phyloP scores from a whole-genome alignment of 1,140 invertebrate genomes.

The Bursaphelenchus mucronatus region DNA sequence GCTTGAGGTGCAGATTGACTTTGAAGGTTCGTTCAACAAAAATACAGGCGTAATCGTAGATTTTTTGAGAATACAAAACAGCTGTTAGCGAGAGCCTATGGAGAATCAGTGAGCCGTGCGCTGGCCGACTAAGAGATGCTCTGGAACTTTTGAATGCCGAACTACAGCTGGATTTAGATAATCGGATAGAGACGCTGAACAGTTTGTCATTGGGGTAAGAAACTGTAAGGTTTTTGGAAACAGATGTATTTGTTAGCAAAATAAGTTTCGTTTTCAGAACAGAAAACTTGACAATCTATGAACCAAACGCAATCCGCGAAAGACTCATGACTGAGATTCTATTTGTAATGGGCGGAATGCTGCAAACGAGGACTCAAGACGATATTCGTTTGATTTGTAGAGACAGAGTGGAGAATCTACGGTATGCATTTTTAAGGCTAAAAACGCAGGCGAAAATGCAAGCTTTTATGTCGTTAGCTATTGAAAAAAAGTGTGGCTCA shows the following conservation, averaged over 20 bases:
- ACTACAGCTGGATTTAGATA: not conserved
- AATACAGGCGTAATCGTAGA: not conserved
- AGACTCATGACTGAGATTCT: conserved; percentile 2
- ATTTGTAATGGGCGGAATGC: conserved; percentile 8
- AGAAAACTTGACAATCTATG: not conserved
- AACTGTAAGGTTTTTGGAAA: no score
- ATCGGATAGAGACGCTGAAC: no score
- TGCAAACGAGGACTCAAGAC: no score
- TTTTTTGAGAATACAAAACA: conserved; percentile 19
- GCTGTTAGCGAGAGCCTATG: conserved; percentile 8
- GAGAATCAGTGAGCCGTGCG: conserved; percentile 10
- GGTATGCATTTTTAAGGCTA: no score
- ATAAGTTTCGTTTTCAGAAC: not conserved
- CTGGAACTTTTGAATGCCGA: conserved; percentile 15
- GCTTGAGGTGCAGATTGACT: conserved; percentile 9
- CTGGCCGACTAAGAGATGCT: conserved; percentile 15
- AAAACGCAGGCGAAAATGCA: no score
- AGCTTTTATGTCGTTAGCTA: no score
- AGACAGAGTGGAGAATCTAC: no score
- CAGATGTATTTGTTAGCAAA: not conserved
- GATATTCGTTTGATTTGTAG: no score
- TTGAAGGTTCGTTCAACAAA: conserved; percentile 8
- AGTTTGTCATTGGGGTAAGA: no score
- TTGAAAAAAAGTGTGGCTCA: no score
- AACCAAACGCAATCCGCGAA: not conserved